These are phyloP conservation scores for Biston stratarius DNA, from an alignment of 2,888 invertebrate genomes.

Conservation along the genomic window DNA sequence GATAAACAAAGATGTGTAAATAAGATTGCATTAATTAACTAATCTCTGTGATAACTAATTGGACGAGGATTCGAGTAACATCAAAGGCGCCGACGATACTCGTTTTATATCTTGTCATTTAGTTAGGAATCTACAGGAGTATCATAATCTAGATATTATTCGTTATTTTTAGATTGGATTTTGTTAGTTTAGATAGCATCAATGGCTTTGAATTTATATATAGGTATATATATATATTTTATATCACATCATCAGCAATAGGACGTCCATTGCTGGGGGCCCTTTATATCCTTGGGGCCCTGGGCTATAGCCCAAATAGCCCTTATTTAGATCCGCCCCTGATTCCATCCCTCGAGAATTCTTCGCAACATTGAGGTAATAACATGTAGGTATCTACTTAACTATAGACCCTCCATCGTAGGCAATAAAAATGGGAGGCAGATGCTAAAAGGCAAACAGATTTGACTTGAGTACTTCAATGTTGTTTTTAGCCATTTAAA, in stretches of 20 bases:
- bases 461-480: neutral
- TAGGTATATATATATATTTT: too few species aligned
- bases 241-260: too few species aligned
- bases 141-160: neutral
- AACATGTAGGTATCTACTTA: constrained; percentile 7
- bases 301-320: too few species aligned
- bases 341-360: neutral
- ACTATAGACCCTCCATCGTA: constrained; percentile 1
- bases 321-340: too few species aligned
- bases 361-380: neutral
- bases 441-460: constrained; percentile 13
- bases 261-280: too few species aligned
- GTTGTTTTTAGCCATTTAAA: constrained; percentile 9
- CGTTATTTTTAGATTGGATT: neutral
- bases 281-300: too few species aligned
- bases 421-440: constrained; percentile 15
- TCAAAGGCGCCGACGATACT: neutral
- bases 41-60: constrained; percentile 6
- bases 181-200: too few species aligned
- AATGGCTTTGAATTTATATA: too few species aligned
- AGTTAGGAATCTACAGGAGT: neutral
- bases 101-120: neutral
- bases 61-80: neutral
- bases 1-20: constrained; percentile 9
- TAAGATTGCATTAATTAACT: constrained; percentile 7